Conservation (phyloP, 2,113 vertebrate species). For the Cygnus atratus region DNA sequence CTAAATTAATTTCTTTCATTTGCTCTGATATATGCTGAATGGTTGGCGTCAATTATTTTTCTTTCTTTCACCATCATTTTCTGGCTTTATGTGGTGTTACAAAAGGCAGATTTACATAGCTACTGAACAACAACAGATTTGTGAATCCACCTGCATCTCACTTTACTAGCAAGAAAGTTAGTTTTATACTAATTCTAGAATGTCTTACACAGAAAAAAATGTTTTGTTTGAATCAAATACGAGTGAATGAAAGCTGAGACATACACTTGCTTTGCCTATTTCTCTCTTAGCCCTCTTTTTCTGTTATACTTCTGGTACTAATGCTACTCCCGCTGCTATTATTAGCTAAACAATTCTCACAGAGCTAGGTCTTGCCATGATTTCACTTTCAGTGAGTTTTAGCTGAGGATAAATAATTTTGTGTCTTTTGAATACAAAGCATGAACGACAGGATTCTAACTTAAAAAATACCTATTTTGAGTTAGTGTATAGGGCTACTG, state of each 20-base stretch:
- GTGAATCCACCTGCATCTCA: neutral
- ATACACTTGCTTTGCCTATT: neutral
- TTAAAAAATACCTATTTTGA: neutral
- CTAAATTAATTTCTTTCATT: neutral
- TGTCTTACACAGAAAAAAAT: neutral
- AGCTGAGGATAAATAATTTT: neutral
- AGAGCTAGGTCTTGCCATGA: neutral
- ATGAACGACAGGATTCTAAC: neutral
- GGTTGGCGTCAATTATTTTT: neutral
- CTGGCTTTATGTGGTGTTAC: slow-evolving; percentile 32
- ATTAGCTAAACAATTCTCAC: neutral
- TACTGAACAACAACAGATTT: slow-evolving; percentile 9
- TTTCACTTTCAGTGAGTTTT: neutral
- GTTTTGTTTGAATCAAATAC: neutral
- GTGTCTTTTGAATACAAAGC: neutral
- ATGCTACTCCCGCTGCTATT: neutral
- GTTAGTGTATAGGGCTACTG: fast-evolving
- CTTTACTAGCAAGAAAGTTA: neutral
- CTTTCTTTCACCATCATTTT: neutral
- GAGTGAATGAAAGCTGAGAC: neutral
- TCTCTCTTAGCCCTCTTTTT: neutral
- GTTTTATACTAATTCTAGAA: neutral
- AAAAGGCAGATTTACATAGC: slow-evolving; percentile 46
- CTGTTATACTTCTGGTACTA: neutral
- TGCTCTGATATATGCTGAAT: neutral